Conservation (phyloP, 2,888 invertebrate genomes). For the Cordylochernes scorpioides region DNA sequence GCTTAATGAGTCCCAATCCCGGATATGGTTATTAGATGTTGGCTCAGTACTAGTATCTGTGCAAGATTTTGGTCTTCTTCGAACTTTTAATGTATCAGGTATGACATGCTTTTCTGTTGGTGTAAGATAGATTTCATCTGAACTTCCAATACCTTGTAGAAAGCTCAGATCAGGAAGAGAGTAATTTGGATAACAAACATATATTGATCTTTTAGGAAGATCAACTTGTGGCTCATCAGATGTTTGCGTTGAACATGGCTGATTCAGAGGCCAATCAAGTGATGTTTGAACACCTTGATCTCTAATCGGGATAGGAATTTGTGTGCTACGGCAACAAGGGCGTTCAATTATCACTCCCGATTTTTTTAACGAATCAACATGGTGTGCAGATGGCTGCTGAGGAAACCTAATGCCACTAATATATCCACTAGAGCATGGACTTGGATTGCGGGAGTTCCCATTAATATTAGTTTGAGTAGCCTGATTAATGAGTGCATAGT, state of each 20-base stretch:
- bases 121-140: conserved; percentile 11
- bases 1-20: conserved; percentile 77
- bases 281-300: conserved; percentile 17
- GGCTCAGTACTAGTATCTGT: conserved; percentile 57
- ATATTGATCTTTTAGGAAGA: conserved; percentile 32
- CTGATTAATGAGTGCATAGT: conserved; percentile 7
- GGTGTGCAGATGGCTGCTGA: too few species aligned
- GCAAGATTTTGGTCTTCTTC: conserved; percentile 38
- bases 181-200: conserved; percentile 69
- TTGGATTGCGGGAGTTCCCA: conserved; percentile 9
- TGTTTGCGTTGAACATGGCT: too few species aligned
- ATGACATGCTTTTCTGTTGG: conserved; percentile 13
- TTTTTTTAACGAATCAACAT: too few species aligned
- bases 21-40: conserved; percentile 39
- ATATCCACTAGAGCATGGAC: conserved; percentile 13
- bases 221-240: conserved; percentile 1
- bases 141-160: conserved; percentile 28
- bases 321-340: conserved; percentile 14
- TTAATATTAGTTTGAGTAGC: conserved; percentile 14
- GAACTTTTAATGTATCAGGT: background rate
- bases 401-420: too few species aligned
- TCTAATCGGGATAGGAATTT: conserved; percentile 16
- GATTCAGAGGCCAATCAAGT: conserved; percentile 2
- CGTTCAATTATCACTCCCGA: conserved; percentile 11
- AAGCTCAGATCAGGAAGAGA: conserved; percentile 66